These are phyloP conservation scores for Dipus sagitta DNA, from an alignment of 2,797 vertebrate genomes.

Conservation along the genomic window DNA sequence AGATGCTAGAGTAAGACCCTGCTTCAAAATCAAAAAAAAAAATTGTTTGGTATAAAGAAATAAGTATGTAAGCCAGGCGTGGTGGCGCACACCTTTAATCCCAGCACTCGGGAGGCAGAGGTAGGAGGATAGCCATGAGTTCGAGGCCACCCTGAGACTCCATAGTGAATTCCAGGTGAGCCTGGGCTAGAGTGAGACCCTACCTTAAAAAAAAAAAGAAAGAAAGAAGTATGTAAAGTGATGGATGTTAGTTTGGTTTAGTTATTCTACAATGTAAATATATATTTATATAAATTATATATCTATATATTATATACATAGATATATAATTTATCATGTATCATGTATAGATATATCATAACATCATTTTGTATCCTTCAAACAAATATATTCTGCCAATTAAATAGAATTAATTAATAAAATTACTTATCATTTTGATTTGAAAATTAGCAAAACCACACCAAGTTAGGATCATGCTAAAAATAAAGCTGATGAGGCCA, in stretches of 20 bases:
- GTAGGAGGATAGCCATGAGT: too few species aligned
- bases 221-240: background rate
- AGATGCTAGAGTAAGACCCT: too few species aligned
- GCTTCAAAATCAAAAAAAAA: too few species aligned
- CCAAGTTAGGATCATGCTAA: background rate
- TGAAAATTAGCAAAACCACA: slow-evolving; percentile 43
- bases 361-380: background rate
- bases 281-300: background rate
- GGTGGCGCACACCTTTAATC: too few species aligned
- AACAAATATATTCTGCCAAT: background rate
- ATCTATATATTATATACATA: too few species aligned
- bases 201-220: too few species aligned
- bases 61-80: background rate
- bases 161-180: too few species aligned
- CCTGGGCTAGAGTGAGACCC: too few species aligned
- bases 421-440: background rate
- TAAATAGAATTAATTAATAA: slow-evolving; percentile 19
- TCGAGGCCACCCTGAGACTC: too few species aligned
- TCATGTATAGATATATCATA: too few species aligned
- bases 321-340: too few species aligned
- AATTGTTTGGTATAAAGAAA: background rate
- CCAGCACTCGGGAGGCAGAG: too few species aligned
- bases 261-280: background rate
- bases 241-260: background rate
- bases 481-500: background rate